phyloP scores from a whole-genome alignment of 2,113 vertebrate genomes.

The Halichoerus grypus region DNA sequence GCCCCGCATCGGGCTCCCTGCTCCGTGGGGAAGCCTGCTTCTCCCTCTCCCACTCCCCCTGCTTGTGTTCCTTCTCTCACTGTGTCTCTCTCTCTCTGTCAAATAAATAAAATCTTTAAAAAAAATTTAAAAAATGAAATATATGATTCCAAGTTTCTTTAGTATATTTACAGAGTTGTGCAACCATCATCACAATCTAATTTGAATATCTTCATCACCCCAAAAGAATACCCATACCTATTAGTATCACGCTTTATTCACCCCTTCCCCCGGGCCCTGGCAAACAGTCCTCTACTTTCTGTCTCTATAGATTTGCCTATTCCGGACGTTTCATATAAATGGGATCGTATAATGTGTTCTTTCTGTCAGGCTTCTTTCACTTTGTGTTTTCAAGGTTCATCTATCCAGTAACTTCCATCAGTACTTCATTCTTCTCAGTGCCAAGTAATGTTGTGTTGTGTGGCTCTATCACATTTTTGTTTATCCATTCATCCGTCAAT shows the following conservation, averaged over 20 bases:
- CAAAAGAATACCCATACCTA: background rate
- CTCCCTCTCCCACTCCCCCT: too few species aligned
- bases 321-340: background rate
- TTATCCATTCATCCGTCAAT: background rate
- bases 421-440: constrained; percentile 26
- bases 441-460: constrained; percentile 15
- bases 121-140: background rate
- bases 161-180: background rate
- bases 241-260: background rate
- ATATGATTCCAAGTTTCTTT: background rate
- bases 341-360: background rate
- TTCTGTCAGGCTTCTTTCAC: constrained; percentile 33
- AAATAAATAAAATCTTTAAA: too few species aligned
- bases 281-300: background rate
- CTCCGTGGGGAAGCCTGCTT: too few species aligned
- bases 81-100: too few species aligned
- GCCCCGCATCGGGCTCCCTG: too few species aligned
- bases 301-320: background rate
- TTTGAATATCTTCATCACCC: constrained; percentile 15
- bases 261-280: background rate
- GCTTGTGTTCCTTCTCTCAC: too few species aligned
- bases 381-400: constrained; percentile 25
- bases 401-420: background rate
- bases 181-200: background rate
- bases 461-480: background rate